Conservation (phyloP, 2,888 invertebrate genomes). For the Biston betularia region DNA sequence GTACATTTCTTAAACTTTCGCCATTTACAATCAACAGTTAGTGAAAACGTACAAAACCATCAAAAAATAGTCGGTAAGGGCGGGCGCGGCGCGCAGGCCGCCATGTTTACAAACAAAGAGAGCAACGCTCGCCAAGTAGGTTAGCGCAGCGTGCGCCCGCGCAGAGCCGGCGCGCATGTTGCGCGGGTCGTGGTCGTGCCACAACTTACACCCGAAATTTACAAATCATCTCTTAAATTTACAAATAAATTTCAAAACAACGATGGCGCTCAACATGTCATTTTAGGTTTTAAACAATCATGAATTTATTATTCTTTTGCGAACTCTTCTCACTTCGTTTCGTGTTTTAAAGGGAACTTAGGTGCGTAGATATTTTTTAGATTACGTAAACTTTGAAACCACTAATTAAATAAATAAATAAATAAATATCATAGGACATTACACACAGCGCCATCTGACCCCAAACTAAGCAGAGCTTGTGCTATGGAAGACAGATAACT, state of each 20-base stretch:
- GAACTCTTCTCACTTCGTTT: not conserved
- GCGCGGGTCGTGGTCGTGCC: constrained; percentile 80
- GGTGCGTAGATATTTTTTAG: too few relatives aligned
- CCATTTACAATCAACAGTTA: constrained; percentile 40
- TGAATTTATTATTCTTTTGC: not conserved
- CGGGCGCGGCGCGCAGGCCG: constrained; percentile 63
- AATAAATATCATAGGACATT: too few relatives aligned
- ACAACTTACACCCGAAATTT: constrained; percentile 18
- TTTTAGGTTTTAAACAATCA: not conserved
- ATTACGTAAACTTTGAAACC: too few relatives aligned
- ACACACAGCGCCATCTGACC: too few relatives aligned
- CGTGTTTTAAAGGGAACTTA: too few relatives aligned
- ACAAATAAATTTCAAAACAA: not conserved
- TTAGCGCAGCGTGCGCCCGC: constrained; percentile 71
- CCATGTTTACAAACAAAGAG: constrained; percentile 86
- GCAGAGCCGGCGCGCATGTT: constrained; percentile 63
- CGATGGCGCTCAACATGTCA: not conserved
- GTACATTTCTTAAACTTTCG: constrained; percentile 34
- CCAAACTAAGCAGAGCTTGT: too few relatives aligned
- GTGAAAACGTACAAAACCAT: constrained; percentile 50
- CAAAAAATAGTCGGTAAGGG: constrained; percentile 41
- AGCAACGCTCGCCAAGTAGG: constrained; percentile 85
- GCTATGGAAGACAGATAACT: too few relatives aligned
- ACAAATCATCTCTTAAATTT: constrained; percentile 5
- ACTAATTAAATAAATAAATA: too few relatives aligned